Evolutionary conservation across 2,797 vertebrate genomes (phyloP).

Genomic region (Pteronotus mesoamericanus): DNA sequence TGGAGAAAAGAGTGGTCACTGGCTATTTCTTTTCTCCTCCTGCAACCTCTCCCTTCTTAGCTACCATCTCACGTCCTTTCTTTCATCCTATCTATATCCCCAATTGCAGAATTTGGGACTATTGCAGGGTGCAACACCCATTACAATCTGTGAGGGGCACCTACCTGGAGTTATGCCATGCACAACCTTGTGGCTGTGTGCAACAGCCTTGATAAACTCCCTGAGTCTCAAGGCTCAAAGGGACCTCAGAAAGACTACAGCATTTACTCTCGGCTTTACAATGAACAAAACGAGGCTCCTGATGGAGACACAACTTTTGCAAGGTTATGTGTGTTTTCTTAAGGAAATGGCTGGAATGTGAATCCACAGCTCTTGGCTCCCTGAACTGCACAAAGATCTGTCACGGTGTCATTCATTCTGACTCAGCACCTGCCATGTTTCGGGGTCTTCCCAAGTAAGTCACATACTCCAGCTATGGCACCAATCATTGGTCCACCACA

Average conservation of each 20-base stretch:
- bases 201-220: background rate
- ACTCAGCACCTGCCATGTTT: background rate
- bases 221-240: background rate
- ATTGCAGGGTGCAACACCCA: accelerated
- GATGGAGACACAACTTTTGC: background rate
- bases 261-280: background rate
- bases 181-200: too few species aligned
- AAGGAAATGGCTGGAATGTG: background rate
- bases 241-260: background rate
- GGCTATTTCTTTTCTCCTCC: background rate
- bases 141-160: too few species aligned
- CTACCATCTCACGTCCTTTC: background rate
- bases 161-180: background rate
- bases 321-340: background rate
- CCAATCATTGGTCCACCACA: too few species aligned
- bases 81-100: background rate
- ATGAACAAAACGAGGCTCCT: background rate
- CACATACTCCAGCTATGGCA: background rate
- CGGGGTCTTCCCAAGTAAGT: background rate
- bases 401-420: too few species aligned
- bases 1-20: background rate
- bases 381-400: background rate
- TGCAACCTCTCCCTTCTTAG: background rate
- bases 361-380: background rate
- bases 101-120: background rate